Conservation (phyloP, 2,888 invertebrate species). For the Imbricaverruca yamaguchii region DNA sequence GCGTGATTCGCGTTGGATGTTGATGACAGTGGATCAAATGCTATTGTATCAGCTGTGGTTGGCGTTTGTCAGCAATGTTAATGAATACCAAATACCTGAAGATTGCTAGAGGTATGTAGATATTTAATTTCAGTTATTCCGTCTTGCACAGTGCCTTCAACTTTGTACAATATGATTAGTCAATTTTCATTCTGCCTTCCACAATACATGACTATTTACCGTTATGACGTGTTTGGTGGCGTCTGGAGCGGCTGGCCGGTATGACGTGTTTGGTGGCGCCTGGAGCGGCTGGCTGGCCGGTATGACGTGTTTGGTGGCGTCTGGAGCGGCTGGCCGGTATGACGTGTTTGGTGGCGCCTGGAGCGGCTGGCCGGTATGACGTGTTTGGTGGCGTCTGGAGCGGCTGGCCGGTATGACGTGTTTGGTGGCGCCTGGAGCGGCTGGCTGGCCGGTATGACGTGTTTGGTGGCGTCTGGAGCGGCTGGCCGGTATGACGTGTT, state of each 20-base stretch:
- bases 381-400: background rate
- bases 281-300: background rate
- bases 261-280: background rate
- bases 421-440: background rate
- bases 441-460: background rate
- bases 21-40: background rate
- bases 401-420: background rate
- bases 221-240: background rate
- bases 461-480: background rate
- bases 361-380: background rate
- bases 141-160: conserved; percentile 19
- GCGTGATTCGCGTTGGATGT: background rate
- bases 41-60: background rate
- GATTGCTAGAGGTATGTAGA: background rate
- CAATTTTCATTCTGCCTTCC: conserved; percentile 10
- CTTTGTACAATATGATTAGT: conserved; percentile 19
- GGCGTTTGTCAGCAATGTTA: background rate
- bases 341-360: background rate
- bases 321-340: background rate
- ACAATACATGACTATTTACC: conserved; percentile 2
- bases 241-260: background rate
- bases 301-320: background rate
- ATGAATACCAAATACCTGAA: conserved; percentile 19
- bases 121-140: conserved; percentile 19
- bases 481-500: background rate